phyloP scores from a whole-genome alignment of 2,113 vertebrate genomes.

The Pandion haliaetus region DNA sequence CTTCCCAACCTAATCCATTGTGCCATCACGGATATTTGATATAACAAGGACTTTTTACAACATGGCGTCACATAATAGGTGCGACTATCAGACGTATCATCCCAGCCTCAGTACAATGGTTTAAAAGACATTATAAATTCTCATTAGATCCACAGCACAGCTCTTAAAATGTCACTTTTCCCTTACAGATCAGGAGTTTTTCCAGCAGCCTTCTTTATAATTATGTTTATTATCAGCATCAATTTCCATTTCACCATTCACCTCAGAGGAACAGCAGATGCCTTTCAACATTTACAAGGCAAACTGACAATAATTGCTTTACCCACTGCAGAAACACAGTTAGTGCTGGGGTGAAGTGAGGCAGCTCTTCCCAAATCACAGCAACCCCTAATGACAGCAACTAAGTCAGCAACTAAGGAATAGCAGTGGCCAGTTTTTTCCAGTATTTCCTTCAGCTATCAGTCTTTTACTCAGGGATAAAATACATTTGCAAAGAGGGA shows the following conservation, averaged over 20 bases:
- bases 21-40: neutral
- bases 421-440: neutral
- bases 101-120: neutral
- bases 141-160: neutral
- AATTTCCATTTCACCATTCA: conserved; percentile 35
- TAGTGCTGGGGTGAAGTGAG: neutral
- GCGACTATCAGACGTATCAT: neutral
- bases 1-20: neutral
- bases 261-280: conserved; percentile 29
- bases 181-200: neutral
- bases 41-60: neutral
- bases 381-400: neutral
- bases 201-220: conserved; percentile 7
- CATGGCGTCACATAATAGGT: neutral
- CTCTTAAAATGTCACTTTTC: conserved; percentile 30
- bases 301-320: neutral
- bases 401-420: neutral
- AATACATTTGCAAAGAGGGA: neutral
- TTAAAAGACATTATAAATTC: conserved; percentile 1
- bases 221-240: conserved; percentile 52
- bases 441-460: neutral
- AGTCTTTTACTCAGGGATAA: neutral
- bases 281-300: conserved; percentile 18
- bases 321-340: neutral
- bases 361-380: neutral